Evolutionary conservation across 2,113 vertebrate genomes (phyloP), one percentile per base, ranked within the genome.

Genomic region (Nymphicus hollandicus): DNA sequence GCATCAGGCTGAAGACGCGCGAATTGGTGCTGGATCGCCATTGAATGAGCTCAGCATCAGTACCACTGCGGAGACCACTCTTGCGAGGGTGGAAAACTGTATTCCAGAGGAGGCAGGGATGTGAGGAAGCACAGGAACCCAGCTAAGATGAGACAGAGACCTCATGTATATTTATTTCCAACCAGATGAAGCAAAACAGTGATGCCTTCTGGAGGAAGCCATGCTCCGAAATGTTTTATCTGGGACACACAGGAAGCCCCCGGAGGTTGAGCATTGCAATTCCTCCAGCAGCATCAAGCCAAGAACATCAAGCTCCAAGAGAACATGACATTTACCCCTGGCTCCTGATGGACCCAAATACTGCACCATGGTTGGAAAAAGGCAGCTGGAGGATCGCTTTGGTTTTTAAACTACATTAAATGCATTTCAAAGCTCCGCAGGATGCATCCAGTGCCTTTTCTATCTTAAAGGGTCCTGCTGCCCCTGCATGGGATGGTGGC

Each of bases 261-360:
- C 25, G 17, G 63, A 41, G 46, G 41, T 9, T 0, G 0, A 77
- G 37, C 33, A 2, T 4, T 12, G 29, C 43, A 22, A n/a, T 27
- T 72, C 64, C 68, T 71, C 73, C 0, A 0, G 82, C 72, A 55
- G 31, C 43, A n/a, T 33, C 73, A 47, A 16, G 0, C 44, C 66
- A 39, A 79, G 71, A 47, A 44, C 27, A n/a, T 7, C 39, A 9
- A 12, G 13, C 20, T 61, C 24, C 46, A 33, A 3, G 35, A 17
- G 70, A 66, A 39, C 31, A 13, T 0, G 0, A 37, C 14, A 1
- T 50, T 49, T 31, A 5, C 41, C 33, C 35, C 53, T 3, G 1
- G 56, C 28, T 29, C 41, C 83, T 7, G 50, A 3, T 12, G 37
- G 41, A 12, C 18, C 16, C 63, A 49, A 66, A 6, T 37, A 10